A percentile compares a stretch with the other conserved stretches of the same genome.
These are phyloP conservation scores for Drosophila subobscura DNA, from an alignment of 1,140 invertebrate genomes.

Conservation along the genomic window DNA sequence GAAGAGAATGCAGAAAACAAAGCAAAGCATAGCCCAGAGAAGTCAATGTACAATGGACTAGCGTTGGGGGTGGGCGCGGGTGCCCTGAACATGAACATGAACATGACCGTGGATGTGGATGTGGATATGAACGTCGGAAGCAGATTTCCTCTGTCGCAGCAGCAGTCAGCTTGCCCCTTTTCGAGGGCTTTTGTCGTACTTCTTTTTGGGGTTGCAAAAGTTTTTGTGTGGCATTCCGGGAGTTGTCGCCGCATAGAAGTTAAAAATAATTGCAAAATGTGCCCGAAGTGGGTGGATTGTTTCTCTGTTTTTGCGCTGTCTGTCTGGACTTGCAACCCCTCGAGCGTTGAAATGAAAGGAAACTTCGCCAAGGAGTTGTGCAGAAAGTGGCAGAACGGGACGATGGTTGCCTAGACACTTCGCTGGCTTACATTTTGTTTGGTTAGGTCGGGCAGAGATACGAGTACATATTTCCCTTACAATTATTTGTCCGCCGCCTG, in stretches of 20 bases:
- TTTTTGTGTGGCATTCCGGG: slow-evolving; percentile 70
- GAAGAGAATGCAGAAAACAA: slow-evolving; percentile 78
- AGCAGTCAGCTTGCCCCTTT: slow-evolving; percentile 34
- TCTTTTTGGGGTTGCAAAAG: slow-evolving; percentile 71
- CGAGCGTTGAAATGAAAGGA: slow-evolving; percentile 59
- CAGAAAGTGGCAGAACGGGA: slow-evolving; percentile 1
- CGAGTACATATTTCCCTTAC: slow-evolving; percentile 24
- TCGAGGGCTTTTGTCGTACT: slow-evolving; percentile 14
- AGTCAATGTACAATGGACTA: slow-evolving; percentile 76
- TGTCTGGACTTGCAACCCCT: slow-evolving; percentile 75
- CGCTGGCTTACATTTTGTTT: slow-evolving; percentile 52
- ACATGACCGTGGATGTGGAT: slow-evolving; percentile 11
- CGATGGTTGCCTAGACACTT: slow-evolving; percentile 47
- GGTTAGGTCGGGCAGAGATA: slow-evolving; percentile 46
- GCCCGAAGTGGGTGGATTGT: slow-evolving; percentile 42
- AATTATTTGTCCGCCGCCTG: not conserved
- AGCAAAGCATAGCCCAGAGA: slow-evolving; percentile 80
- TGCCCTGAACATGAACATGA: slow-evolving; percentile 63
- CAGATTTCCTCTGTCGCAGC: slow-evolving; percentile 47
- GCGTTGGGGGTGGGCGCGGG: slow-evolving; percentile 26
- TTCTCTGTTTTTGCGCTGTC: slow-evolving; percentile 36
- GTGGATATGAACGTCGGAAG: slow-evolving; percentile 17
- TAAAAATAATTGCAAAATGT: slow-evolving; percentile 71
- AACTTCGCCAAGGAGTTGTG: slow-evolving; percentile 29
- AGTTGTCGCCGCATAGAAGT: slow-evolving; percentile 70